Evolutionary conservation across 30 jellyfish, hydroid and myxozoan genomes (phyloP).

Genomic region (Sanderia malayensis): DNA sequence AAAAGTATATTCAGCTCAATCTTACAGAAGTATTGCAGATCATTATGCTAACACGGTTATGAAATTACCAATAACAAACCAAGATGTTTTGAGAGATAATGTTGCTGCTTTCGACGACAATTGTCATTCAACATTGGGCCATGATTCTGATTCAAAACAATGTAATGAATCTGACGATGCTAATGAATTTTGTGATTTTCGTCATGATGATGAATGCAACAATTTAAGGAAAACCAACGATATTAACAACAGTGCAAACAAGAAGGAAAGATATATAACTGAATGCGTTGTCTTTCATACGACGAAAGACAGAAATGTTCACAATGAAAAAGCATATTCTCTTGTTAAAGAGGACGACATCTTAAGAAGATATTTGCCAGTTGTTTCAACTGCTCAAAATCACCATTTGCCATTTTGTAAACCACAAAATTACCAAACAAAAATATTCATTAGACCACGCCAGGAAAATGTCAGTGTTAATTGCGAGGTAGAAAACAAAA

Average conservation of each 20-base stretch:
- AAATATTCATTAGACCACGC: background rate
- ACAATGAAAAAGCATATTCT: background rate
- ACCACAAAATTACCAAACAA: no score
- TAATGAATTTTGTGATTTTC: no score
- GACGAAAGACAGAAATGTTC: background rate
- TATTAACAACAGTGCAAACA: no score
- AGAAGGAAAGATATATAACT: background rate
- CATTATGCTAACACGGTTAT: background rate
- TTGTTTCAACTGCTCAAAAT: background rate
- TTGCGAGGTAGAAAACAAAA: background rate
- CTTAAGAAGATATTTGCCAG: background rate
- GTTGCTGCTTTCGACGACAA: background rate
- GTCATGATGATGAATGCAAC: no score
- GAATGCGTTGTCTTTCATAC: background rate
- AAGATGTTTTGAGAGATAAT: no score
- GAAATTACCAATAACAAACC: no score
- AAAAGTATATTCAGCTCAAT: background rate
- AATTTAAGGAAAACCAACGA: no score
- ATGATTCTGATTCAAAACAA: no score
- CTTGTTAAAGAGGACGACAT: background rate
- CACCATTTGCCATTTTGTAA: background rate
- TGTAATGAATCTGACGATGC: no score
- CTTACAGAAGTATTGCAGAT: background rate
- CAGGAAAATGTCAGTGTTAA: background rate
- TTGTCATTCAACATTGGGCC: background rate